Evolutionary conservation across 2,113 vertebrate genomes (phyloP), one percentile per base, ranked within the genome.

Genomic region (Passer montanus): DNA sequence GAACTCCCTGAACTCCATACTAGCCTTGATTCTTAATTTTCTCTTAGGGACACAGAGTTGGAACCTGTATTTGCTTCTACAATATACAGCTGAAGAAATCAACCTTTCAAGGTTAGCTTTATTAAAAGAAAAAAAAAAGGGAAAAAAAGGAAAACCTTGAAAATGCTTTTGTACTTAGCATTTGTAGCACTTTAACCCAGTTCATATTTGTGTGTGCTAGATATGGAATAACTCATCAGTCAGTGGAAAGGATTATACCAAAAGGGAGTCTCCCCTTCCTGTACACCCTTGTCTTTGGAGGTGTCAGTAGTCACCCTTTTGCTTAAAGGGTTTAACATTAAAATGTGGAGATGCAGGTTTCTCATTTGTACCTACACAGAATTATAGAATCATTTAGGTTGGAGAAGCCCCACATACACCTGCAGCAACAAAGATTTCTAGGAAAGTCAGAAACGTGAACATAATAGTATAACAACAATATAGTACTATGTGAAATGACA

Each of bases 251-350:
- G 69, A 74, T 85, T 94, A 66, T 49, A 62, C 15, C 58, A 67
- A 77, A 69, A 95, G 73, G 87, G 91, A 92, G 80, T 35, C 59
- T 94, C 89, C 94, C 13, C 35, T 74, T 84, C 67, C 52, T 72
- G 18, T 7, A 63, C 62, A 64, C 4, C 20, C 49, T 44, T 63
- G 56, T 24, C 31, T 92, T 67, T 91, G 84, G 72, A 92, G 64
- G n/a, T 80, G 80, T 52, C 58, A 13, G 0, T 2, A 79, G 23
- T 46, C n/a, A 50, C 69, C 15, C 10, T 30, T 9, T 12, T 12
- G 17, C 44, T 62, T 78, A 77, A 62, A 69, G 50, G 37, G 8
- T 70, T 91, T 87, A 86, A 58, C 64, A 35, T 13, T 33, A 39
- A 77, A 87, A 86, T 67, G 43, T 53, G 46, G 89, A 46, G 9